Conservation (phyloP, 2,888 invertebrate species). For the Hirtodrosophila duncani region DNA sequence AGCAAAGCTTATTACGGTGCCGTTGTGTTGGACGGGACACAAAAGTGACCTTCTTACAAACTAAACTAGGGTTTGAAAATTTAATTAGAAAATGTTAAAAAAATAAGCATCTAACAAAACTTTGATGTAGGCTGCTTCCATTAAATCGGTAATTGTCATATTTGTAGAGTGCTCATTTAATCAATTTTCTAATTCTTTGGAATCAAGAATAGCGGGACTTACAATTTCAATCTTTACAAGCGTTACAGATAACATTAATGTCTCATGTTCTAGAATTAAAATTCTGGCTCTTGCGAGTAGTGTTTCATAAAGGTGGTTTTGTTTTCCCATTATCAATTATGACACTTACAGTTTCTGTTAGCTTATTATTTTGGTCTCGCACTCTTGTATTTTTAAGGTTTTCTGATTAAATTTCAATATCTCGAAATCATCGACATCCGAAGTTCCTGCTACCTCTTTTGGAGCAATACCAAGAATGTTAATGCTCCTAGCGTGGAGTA, state of each 20-base stretch:
- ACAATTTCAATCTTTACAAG: constrained; percentile 1
- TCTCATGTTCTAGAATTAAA: neutral
- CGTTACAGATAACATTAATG: constrained; percentile 2
- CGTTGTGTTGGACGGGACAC: too few relatives aligned
- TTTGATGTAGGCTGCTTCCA: too few relatives aligned
- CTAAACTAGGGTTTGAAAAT: neutral
- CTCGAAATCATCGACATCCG: neutral
- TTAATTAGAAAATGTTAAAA: neutral
- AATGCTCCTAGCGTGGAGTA: constrained; percentile 3
- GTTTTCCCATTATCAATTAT: neutral
- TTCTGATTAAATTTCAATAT: too few relatives aligned
- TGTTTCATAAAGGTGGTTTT: too few relatives aligned
- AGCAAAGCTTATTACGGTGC: too few relatives aligned
- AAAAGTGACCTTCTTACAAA: constrained; percentile 1
- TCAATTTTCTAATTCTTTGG: neutral
- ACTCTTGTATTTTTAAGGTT: neutral
- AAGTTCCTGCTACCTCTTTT: neutral
- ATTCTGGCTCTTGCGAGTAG: neutral
- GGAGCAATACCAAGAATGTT: constrained; percentile 4
- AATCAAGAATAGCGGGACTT: neutral
- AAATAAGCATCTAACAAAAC: neutral
- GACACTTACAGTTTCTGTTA: neutral
- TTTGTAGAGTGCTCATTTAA: constrained; percentile 4
- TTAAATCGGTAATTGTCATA: constrained; percentile 2
- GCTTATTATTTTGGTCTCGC: neutral